Evolutionary conservation across 2,888 invertebrate species (phyloP).

Genomic region (Lingula anatina): DNA sequence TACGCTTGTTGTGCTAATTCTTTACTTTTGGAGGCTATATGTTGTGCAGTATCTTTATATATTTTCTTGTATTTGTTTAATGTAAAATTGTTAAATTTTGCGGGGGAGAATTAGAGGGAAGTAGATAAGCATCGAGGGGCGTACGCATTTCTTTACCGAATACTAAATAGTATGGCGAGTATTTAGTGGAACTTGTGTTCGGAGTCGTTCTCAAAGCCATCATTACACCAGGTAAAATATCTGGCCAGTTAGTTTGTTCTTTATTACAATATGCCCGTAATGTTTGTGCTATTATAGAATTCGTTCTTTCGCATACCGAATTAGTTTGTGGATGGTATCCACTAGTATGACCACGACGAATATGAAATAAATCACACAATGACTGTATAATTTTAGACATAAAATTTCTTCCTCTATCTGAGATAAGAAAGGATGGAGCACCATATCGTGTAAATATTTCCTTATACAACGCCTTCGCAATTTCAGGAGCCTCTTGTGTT

Average conservation of each 20-base stretch:
- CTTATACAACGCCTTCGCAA: conserved; percentile 13
- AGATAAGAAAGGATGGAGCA: conserved; percentile 11
- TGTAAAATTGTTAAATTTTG: conserved; percentile 11
- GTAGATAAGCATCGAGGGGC: conserved; percentile 12
- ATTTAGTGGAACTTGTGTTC: conserved; percentile 13
- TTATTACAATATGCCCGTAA: conserved; percentile 10
- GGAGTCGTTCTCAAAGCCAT: conserved; percentile 12
- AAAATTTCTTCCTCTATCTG: conserved; percentile 17
- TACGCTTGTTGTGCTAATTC: neutral
- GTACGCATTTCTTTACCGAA: no score
- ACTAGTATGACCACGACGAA: conserved; percentile 11
- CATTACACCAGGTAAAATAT: no score
- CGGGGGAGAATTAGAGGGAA: conserved; percentile 10
- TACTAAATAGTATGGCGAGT: conserved; percentile 13
- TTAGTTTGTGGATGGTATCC: conserved; percentile 16
- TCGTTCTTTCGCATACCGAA: conserved; percentile 15
- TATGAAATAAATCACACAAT: conserved; percentile 15
- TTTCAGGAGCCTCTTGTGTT: no score
- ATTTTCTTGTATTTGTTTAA: conserved; percentile 11
- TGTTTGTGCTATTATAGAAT: conserved; percentile 13
- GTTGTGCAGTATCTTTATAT: no score
- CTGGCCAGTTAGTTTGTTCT: conserved; percentile 14
- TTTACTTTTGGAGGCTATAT: neutral
- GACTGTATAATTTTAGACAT: conserved; percentile 13
- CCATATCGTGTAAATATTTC: conserved; percentile 19